phyloP scores from a whole-genome alignment of 1,140 invertebrate genomes.

The Drosophila busckii region DNA sequence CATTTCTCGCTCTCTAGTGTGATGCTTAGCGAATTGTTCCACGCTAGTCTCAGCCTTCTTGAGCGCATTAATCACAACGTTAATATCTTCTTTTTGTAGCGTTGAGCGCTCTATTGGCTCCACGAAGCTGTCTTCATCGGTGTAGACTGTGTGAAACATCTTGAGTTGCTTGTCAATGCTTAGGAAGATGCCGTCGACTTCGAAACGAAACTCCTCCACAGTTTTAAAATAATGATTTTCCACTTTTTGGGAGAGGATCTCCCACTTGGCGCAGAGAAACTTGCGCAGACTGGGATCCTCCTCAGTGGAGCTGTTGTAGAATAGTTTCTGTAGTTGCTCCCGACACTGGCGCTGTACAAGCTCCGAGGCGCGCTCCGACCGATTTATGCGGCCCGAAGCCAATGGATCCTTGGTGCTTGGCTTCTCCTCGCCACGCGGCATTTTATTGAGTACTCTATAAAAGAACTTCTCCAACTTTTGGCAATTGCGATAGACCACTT shows the following conservation, averaged over 20 bases:
- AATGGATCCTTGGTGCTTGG: constrained; percentile 45
- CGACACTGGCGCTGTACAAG: constrained; percentile 24
- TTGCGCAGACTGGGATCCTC: constrained; percentile 26
- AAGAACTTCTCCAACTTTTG: constrained; percentile 51
- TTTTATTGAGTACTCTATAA: constrained; percentile 3
- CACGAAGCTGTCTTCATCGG: no score
- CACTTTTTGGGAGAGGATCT: constrained; percentile 24
- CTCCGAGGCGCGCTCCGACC: not conserved
- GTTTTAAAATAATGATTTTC: constrained; percentile 31
- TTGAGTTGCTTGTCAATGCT: constrained; percentile 27
- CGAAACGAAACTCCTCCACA: constrained; percentile 37
- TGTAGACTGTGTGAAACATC: constrained; percentile 12
- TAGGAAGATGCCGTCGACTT: constrained; percentile 31
- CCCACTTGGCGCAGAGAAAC: constrained; percentile 37
- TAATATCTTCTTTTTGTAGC: not conserved
- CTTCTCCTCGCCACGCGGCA: constrained; percentile 30
- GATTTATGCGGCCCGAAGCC: not conserved
- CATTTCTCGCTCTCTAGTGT: not conserved
- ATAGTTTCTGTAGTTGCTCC: constrained; percentile 19
- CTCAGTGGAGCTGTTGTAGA: constrained; percentile 11
- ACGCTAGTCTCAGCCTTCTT: constrained; percentile 12
- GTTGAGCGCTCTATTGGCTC: not conserved
- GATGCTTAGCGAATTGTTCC: constrained; percentile 2
- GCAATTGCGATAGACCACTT: constrained; percentile 32
- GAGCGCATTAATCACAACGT: not conserved